phyloP scores from a whole-genome alignment of 2,888 invertebrate genomes.

The Agrochola macilenta region DNA sequence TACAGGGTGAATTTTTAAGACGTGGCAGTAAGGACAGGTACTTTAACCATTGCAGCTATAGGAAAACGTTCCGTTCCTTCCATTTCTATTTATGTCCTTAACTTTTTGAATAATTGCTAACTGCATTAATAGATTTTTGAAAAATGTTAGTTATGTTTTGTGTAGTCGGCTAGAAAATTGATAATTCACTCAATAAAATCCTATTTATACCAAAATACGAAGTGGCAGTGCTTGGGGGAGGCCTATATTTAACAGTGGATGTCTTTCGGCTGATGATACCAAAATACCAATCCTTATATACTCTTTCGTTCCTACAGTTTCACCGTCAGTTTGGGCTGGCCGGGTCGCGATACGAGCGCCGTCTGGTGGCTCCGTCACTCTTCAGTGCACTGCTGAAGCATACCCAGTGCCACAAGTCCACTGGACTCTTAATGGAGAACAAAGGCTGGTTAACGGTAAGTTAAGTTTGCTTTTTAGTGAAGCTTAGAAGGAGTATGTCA shows the following conservation, averaged over 20 bases:
- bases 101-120: background rate
- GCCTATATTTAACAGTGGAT: too few species aligned
- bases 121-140: background rate
- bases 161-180: too few species aligned
- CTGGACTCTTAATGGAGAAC: constrained; percentile 93
- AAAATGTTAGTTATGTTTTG: background rate
- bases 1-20: background rate
- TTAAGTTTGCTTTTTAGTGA: background rate
- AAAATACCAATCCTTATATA: background rate
- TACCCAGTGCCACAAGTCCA: constrained; percentile 94
- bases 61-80: background rate
- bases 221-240: too few species aligned
- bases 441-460: constrained; percentile 91
- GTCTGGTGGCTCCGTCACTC: constrained; percentile 92
- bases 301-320: constrained; percentile 86
- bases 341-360: constrained; percentile 93
- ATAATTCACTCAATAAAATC: background rate
- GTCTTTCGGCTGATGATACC: too few species aligned
- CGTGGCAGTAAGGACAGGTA: background rate
- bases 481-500: too few species aligned
- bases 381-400: constrained; percentile 94
- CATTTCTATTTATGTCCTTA: background rate
- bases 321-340: constrained; percentile 94
- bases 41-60: background rate
- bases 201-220: background rate